Evolutionary conservation across 1,140 invertebrate genomes (phyloP).

Genomic region (Papilio machaon): DNA sequence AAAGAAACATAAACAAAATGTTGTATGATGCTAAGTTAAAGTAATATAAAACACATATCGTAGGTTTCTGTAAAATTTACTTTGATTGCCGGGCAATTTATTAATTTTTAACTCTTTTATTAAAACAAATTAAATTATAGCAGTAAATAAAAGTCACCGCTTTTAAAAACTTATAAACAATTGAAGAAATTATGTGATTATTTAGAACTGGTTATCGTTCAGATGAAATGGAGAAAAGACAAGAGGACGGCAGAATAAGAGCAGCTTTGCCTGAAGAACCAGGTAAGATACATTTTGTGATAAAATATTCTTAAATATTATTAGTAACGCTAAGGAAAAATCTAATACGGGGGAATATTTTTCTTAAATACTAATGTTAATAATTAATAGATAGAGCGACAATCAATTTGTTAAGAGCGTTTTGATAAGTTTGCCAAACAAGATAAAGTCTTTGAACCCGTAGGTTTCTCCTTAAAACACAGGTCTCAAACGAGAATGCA

Average conservation of each 20-base stretch:
- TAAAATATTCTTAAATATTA: not conserved
- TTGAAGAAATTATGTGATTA: constrained; percentile 18
- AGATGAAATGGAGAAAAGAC: constrained; percentile 31
- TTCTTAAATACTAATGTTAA: not conserved
- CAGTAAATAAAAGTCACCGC: not conserved
- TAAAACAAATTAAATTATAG: not conserved
- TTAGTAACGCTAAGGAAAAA: not conserved
- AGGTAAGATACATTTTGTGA: not conserved
- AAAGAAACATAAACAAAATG: not conserved
- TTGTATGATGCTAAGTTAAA: no score
- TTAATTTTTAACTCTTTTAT: no score
- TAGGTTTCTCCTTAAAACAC: no score
- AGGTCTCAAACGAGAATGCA: no score
- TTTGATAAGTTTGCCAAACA: no score
- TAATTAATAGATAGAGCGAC: no score
- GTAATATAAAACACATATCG: no score
- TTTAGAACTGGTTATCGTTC: not conserved
- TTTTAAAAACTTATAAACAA: not conserved
- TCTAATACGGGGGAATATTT: no score
- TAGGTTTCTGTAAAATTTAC: not conserved
- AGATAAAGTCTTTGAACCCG: no score
- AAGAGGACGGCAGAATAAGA: constrained; percentile 32
- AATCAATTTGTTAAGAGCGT: no score
- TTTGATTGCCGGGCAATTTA: not conserved
- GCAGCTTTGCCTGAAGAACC: constrained; percentile 22